Conservation (phyloP, 2,888 invertebrate species). For the Phytoseiulus persimilis region DNA sequence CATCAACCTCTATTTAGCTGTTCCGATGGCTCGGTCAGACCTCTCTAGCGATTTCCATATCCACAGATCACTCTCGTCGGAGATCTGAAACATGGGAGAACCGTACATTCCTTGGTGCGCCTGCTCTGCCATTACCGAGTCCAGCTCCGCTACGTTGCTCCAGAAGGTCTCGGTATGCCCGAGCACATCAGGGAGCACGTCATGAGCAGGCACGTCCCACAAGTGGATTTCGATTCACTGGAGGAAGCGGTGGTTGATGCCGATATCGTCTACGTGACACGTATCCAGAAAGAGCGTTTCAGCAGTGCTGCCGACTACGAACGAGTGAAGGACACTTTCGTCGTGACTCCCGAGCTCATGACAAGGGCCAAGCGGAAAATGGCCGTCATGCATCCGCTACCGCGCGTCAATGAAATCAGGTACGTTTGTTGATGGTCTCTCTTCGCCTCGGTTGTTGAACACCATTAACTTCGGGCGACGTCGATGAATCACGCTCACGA, state of each 20-base stretch:
- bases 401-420: constrained; percentile 80
- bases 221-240: constrained; percentile 54
- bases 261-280: constrained; percentile 95
- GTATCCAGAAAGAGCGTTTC: constrained; percentile 92
- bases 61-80: constrained; percentile 90
- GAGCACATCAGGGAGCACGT: constrained; percentile 71
- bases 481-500: not conserved
- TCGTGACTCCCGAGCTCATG: constrained; percentile 91
- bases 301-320: constrained; percentile 71
- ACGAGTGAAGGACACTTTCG: constrained; percentile 70
- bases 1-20: too few species aligned
- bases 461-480: too few species aligned
- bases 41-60: constrained; percentile 31
- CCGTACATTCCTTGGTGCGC: constrained; percentile 91
- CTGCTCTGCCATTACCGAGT: constrained; percentile 88
- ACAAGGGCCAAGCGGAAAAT: constrained; percentile 83
- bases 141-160: constrained; percentile 81
- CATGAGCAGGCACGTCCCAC: constrained; percentile 61
- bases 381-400: constrained; percentile 95
- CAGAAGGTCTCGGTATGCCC: constrained; percentile 81
- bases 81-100: constrained; percentile 92
- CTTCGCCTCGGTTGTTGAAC: constrained; percentile 31
- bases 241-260: constrained; percentile 82
- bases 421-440: constrained; percentile 45
- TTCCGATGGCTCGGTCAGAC: too few species aligned